A percentile compares a stretch with the other conserved stretches of the same genome.
Evolutionary conservation across 1,140 invertebrate genomes (phyloP).

Genomic region (Anastrepha obliqua): DNA sequence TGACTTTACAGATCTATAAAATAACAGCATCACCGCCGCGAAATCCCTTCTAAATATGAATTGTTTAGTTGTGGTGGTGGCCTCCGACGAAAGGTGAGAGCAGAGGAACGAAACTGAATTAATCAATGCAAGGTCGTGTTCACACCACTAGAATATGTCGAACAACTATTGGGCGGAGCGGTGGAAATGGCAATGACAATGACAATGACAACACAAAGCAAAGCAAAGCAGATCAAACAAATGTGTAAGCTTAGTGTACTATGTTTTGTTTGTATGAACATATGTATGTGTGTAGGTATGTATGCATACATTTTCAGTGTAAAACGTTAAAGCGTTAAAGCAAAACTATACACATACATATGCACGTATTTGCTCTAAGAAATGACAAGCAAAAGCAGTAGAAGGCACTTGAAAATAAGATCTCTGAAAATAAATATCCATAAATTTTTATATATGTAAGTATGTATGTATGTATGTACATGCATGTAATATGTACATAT

Average conservation of each 20-base stretch:
- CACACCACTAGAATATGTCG: neutral
- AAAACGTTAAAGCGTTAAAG: no score
- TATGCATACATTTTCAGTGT: no score
- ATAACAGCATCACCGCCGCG: neutral
- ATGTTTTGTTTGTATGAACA: no score
- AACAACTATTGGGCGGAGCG: neutral
- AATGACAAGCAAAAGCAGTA: no score
- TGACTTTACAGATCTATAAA: neutral
- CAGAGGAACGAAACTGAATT: neutral
- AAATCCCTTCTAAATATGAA: neutral
- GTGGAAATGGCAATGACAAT: slow-evolving; percentile 4
- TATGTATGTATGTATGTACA: no score
- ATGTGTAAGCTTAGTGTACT: neutral
- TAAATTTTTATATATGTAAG: no score
- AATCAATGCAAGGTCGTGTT: slow-evolving; percentile 28
- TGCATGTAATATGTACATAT: no score
- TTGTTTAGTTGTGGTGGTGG: neutral
- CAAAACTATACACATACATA: no score
- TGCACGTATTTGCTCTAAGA: no score
- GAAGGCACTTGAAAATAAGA: no score
- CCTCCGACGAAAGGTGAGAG: neutral
- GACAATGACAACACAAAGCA: slow-evolving; percentile 15
- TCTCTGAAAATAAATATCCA: no score
- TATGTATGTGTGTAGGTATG: no score
- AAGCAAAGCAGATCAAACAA: neutral